Evolutionary conservation across 2,888 invertebrate species (phyloP).

Genomic region (Beris morrisii): DNA sequence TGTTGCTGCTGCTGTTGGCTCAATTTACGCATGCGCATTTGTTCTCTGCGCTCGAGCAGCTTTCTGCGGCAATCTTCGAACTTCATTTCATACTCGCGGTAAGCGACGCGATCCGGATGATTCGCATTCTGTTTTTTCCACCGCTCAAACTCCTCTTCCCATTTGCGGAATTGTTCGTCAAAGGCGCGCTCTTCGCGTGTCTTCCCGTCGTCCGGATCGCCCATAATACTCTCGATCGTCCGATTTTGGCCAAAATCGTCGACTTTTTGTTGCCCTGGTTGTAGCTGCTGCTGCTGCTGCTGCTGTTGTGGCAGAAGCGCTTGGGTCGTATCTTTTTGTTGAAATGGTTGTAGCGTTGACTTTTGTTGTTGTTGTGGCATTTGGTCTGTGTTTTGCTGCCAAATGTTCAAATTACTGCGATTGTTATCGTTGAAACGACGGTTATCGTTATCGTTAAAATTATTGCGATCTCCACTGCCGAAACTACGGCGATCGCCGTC

Average conservation of each 20-base stretch:
- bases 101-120: conserved; percentile 87
- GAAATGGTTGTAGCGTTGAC: background rate
- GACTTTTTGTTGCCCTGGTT: conserved; percentile 68
- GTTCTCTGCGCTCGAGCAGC: conserved; percentile 75
- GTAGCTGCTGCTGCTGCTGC: conserved; percentile 69
- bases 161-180: conserved; percentile 84
- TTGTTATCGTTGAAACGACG: conserved; percentile 25
- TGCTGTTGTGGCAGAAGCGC: background rate
- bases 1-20: background rate
- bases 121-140: conserved; percentile 91
- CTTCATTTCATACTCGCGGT: conserved; percentile 82
- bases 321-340: background rate
- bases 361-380: conserved; percentile 18
- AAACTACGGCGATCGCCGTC: conserved; percentile 22
- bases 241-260: conserved; percentile 61
- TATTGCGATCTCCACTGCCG: conserved; percentile 28
- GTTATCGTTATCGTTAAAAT: conserved; percentile 28
- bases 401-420: conserved; percentile 6
- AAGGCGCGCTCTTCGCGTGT: conserved; percentile 75
- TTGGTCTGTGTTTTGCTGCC: conserved; percentile 24
- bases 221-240: conserved; percentile 22
- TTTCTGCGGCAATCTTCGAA: conserved; percentile 84
- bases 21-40: conserved; percentile 67
- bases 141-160: conserved; percentile 89
- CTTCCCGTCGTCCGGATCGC: conserved; percentile 41